Base-by-base conservation (phyloP, 2,797 vertebrate genomes). In the Spatula clypeata region DNA sequence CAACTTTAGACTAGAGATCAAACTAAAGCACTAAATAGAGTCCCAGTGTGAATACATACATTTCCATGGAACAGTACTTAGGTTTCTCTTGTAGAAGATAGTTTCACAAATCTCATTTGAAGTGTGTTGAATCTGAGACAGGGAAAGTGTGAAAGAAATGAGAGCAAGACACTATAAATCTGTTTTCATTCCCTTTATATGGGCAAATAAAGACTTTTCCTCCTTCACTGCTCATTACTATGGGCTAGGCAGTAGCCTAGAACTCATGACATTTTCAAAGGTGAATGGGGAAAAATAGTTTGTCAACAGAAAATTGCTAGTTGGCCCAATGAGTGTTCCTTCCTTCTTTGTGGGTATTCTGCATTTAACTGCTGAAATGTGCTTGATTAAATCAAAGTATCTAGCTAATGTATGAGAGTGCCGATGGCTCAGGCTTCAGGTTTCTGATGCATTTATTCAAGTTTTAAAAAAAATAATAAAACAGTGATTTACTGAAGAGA, bases 1-100 rank as follows among this genome's bases (percentile, higher is more conserved):
- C 21, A 32, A 76, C 90, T 95, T 95, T 90, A 88, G 66, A 79
- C 80, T 84, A 38, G 62, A 95, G 85, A 95, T 96, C 91, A 94
- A 96, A 95, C 76, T 64, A n/a, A 73, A 71, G 62, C 76, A 61
- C 88, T 95, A 94, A 96, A 95, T 79, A 88, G 82, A 60, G 29
- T 65, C 87, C 19, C 83, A 74, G 83, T 88, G 89, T 96, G 93
- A 93, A 73, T 70, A 44, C 55, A 85, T 92, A 20, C 47, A 67
- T 91, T 81, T 94, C 87, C 73, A 71, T 27, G 54, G 73, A 94
- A 90, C 65, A 57, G 64, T 64, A 79, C 86, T 90, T 45, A 34
- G 60, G 82, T 69, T 88, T 77, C 82, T 91, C 83, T 96, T 57
- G 62, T 60, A 88, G 76, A 64, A 91, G 89, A 73, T 53, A 79